Evolutionary conservation across 2,888 invertebrate species (phyloP).

Genomic region (Cheilosia urbana): DNA sequence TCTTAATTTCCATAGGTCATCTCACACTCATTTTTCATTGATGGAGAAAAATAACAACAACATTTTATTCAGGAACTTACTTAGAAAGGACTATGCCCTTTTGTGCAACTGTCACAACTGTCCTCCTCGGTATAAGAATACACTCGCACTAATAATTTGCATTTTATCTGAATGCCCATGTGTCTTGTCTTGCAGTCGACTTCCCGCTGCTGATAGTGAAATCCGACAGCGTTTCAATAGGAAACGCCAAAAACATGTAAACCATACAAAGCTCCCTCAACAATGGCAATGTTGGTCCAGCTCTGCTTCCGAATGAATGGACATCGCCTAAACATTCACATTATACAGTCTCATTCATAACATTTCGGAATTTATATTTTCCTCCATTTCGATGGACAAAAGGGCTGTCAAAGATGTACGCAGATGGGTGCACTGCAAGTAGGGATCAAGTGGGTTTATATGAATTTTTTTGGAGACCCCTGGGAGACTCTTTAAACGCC

Average conservation of each 20-base stretch:
- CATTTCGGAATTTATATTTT: not conserved
- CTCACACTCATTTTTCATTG: too few relatives aligned
- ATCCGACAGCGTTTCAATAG: conserved; percentile 10
- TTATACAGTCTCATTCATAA: not conserved
- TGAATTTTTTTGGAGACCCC: not conserved
- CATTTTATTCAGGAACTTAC: too few relatives aligned
- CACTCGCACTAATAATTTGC: not conserved
- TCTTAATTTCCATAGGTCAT: too few relatives aligned
- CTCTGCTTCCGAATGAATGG: conserved; percentile 29
- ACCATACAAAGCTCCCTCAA: conserved; percentile 31
- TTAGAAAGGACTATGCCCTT: not conserved
- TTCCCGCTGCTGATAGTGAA: not conserved
- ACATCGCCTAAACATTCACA: conserved; percentile 16
- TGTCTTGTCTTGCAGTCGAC: not conserved
- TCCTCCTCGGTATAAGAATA: not conserved
- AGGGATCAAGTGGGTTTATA: not conserved
- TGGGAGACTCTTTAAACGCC: too few relatives aligned
- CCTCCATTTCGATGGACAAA: not conserved
- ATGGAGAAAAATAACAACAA: too few relatives aligned
- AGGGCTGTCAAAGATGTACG: not conserved
- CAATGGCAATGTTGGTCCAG: conserved; percentile 23
- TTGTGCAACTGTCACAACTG: not conserved
- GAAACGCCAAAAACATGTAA: conserved; percentile 49
- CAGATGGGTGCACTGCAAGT: too few relatives aligned
- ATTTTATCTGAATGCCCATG: not conserved